Evolutionary conservation across 1,140 invertebrate genomes (phyloP).

Genomic region (Doryteuthis pealeii): DNA sequence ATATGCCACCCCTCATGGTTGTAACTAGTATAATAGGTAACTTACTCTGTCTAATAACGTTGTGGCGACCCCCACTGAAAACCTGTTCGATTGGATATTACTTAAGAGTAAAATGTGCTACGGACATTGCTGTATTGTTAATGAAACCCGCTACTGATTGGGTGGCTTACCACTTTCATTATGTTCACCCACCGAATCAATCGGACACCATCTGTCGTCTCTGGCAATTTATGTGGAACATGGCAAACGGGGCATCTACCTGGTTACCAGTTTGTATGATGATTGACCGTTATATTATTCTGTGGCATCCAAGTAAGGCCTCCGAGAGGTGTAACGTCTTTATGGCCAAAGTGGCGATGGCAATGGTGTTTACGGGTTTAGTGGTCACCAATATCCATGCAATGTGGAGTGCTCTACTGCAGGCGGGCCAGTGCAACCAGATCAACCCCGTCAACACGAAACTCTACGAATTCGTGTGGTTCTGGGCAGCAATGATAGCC

Average conservation of each 20-base stretch:
- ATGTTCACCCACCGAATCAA: conserved; percentile 31
- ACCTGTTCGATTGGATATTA: conserved; percentile 52
- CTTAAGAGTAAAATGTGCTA: conserved; percentile 46
- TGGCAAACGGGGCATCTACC: conserved; percentile 45
- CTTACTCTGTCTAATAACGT: conserved; percentile 43
- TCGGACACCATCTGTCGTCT: conserved; percentile 44
- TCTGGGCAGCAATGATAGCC: conserved; percentile 48
- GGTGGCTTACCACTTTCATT: conserved; percentile 40
- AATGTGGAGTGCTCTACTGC: conserved; percentile 53
- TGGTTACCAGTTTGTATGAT: conserved; percentile 54
- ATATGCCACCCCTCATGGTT: conserved; percentile 48
- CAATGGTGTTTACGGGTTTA: conserved; percentile 47
- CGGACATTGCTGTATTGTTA: conserved; percentile 43
- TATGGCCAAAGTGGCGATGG: conserved; percentile 43
- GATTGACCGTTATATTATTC: conserved; percentile 47
- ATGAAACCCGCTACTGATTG: conserved; percentile 41
- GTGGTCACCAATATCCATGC: conserved; percentile 51
- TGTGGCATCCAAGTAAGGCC: conserved; percentile 41
- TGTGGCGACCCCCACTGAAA: conserved; percentile 41
- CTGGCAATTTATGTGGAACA: conserved; percentile 51
- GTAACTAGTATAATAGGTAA: conserved; percentile 50
- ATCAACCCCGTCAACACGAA: conserved; percentile 37
- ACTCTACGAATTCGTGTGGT: conserved; percentile 49
- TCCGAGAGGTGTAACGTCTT: conserved; percentile 45
- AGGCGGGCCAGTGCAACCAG: conserved; percentile 40